Evolutionary conservation across 2,888 invertebrate genomes (phyloP).

Genomic region (Drosophila prolongata): DNA sequence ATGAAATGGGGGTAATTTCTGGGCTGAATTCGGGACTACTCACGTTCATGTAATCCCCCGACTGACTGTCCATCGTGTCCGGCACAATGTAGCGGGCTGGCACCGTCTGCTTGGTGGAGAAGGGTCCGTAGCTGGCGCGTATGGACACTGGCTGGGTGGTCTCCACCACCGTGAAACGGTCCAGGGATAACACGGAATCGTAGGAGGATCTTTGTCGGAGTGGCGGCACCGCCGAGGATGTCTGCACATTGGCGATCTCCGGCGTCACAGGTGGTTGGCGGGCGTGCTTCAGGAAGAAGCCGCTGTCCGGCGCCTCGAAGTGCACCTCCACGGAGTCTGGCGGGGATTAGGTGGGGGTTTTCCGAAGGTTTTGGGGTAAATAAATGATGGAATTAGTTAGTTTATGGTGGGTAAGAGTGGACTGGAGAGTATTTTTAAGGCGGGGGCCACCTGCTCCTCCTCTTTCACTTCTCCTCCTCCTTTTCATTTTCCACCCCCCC

Average conservation of each 20-base stretch:
- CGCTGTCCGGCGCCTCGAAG: slow-evolving; percentile 96
- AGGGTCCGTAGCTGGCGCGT: slow-evolving; percentile 96
- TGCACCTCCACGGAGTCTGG: slow-evolving; percentile 94
- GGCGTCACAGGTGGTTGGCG: slow-evolving; percentile 87
- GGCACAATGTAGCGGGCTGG: slow-evolving; percentile 94
- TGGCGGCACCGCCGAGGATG: slow-evolving; percentile 71
- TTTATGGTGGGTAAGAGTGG: background rate
- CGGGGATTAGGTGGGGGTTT: slow-evolving; percentile 71
- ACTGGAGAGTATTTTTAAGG: no score
- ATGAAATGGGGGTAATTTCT: background rate
- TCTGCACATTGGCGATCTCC: slow-evolving; percentile 78
- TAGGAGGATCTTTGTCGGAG: slow-evolving; percentile 75
- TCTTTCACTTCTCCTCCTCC: background rate
- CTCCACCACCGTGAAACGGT: slow-evolving; percentile 96
- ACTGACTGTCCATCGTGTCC: slow-evolving; percentile 89
- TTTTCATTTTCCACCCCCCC: background rate
- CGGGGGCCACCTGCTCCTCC: slow-evolving; percentile 1
- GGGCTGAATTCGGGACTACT: slow-evolving; percentile 39
- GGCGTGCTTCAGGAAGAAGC: slow-evolving; percentile 94
- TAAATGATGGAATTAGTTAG: background rate
- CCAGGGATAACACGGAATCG: slow-evolving; percentile 91
- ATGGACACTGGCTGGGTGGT: slow-evolving; percentile 96
- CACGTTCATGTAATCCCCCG: slow-evolving; percentile 82
- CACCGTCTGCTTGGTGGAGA: slow-evolving; percentile 97
- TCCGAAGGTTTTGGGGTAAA: background rate